Conservation (phyloP, 2,797 vertebrate species). For the Arrhamphus sclerolepis region DNA sequence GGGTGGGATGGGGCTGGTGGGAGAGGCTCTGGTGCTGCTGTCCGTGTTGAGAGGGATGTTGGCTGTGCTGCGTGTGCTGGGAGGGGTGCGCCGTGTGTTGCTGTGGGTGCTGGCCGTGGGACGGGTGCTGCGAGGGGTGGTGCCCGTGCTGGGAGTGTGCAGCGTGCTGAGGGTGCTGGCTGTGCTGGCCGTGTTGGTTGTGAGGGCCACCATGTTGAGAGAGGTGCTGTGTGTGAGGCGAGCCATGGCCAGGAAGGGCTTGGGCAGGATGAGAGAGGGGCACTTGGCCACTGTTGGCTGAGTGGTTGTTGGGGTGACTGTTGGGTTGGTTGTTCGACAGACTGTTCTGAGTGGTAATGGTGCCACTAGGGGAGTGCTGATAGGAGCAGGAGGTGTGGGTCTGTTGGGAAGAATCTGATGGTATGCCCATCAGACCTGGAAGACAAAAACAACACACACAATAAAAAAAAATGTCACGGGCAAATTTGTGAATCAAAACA, state of each 20-base stretch:
- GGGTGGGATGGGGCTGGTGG: conserved; percentile 85
- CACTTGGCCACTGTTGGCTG: conserved; percentile 86
- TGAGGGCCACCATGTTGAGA: conserved; percentile 81
- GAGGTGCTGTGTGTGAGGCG: conserved; percentile 83
- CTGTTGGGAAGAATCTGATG: conserved; percentile 88
- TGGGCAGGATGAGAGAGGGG: conserved; percentile 87
- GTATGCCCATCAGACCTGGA: conserved; percentile 89
- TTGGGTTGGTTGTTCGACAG: conserved; percentile 87
- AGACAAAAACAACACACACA: conserved; percentile 36
- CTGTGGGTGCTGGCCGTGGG: conserved; percentile 79
- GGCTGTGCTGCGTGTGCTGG: conserved; percentile 83
- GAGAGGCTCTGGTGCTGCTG: conserved; percentile 87
- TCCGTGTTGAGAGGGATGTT: conserved; percentile 84
- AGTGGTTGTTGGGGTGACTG: conserved; percentile 85
- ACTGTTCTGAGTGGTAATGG: conserved; percentile 89
- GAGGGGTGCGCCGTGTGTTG: conserved; percentile 80
- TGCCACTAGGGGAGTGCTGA: conserved; percentile 89
- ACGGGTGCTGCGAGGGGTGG: conserved; percentile 80
- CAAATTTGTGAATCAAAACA: not conserved
- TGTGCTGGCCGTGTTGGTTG: conserved; percentile 74
- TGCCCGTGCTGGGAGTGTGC: conserved; percentile 80
- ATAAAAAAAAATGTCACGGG: not conserved
- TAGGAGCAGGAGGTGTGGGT: conserved; percentile 93
- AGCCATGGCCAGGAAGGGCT: conserved; percentile 82
- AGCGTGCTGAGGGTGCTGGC: conserved; percentile 77